Evolutionary conservation across 35 echinoderm and acorn worm species (phyloP).

Genomic region (Acanthaster planci): DNA sequence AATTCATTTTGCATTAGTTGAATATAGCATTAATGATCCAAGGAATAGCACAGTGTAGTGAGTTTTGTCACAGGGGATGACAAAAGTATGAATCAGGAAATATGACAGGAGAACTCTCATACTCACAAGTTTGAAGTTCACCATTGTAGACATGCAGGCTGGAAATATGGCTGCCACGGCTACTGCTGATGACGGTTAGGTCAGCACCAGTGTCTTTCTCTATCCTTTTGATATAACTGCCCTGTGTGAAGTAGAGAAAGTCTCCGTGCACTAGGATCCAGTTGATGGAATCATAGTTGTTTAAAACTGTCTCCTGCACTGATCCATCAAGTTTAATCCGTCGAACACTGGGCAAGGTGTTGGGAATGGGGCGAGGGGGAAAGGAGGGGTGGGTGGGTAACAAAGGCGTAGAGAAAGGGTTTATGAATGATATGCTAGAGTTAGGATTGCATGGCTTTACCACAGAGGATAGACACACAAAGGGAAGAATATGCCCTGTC

Average conservation of each 20-base stretch:
- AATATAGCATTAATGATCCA: too few relatives aligned
- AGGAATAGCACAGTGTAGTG: too few relatives aligned
- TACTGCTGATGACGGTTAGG: neutral
- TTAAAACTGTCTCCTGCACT: neutral
- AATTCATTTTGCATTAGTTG: too few relatives aligned
- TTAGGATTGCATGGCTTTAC: neutral
- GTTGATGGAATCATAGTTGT: neutral
- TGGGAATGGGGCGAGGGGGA: neutral
- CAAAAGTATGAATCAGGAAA: too few relatives aligned
- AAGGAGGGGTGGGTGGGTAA: too few relatives aligned
- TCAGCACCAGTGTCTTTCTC: constrained; percentile 39
- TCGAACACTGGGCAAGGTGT: neutral
- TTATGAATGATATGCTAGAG: too few relatives aligned
- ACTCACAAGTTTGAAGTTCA: neutral
- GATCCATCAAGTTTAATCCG: neutral
- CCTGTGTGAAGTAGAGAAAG: constrained; percentile 26
- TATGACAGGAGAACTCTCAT: neutral
- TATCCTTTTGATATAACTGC: neutral
- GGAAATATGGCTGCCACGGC: too few relatives aligned
- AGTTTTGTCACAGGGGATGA: too few relatives aligned
- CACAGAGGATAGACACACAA: too few relatives aligned
- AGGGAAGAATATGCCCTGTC: too few relatives aligned
- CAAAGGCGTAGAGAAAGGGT: too few relatives aligned
- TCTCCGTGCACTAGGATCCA: neutral
- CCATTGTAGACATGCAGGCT: neutral